These are phyloP conservation scores for Orbicella faveolata DNA, from an alignment of 64 coral and sea anemone genomes.

Conservation along the genomic window DNA sequence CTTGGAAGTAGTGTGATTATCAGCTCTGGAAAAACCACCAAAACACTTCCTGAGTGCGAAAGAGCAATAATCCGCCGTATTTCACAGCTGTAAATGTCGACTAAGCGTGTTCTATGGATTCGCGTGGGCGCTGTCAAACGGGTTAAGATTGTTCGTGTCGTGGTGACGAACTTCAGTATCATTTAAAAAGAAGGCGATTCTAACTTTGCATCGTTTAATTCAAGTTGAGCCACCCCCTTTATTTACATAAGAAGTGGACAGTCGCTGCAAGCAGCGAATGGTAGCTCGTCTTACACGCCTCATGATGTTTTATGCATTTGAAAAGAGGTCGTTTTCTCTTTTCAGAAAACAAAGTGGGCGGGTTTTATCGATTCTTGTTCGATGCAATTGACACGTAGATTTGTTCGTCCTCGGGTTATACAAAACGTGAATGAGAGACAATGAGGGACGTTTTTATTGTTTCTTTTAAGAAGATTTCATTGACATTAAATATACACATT, in stretches of 20 bases:
- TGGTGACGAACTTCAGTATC: neutral
- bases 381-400: neutral
- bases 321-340: neutral
- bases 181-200: neutral
- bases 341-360: neutral
- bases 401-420: neutral
- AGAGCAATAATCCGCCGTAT: neutral
- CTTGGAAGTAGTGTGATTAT: neutral
- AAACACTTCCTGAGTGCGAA: neutral
- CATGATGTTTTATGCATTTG: slow-evolving; percentile 17
- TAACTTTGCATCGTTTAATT: slow-evolving; percentile 12
- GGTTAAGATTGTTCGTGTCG: neutral
- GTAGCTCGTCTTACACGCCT: neutral
- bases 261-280: slow-evolving; percentile 15
- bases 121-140: neutral
- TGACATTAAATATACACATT: no score
- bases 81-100: neutral
- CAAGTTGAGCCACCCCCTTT: slow-evolving; percentile 6
- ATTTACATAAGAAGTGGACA: slow-evolving; percentile 50
- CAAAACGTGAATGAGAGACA: no score
- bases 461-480: neutral
- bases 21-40: neutral
- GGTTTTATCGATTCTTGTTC: neutral
- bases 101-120: no score
- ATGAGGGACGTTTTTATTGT: neutral